Evolutionary conservation across 2,113 vertebrate species (phyloP), one percentile per base, ranked within the genome.

Genomic region (Tyto alba): DNA sequence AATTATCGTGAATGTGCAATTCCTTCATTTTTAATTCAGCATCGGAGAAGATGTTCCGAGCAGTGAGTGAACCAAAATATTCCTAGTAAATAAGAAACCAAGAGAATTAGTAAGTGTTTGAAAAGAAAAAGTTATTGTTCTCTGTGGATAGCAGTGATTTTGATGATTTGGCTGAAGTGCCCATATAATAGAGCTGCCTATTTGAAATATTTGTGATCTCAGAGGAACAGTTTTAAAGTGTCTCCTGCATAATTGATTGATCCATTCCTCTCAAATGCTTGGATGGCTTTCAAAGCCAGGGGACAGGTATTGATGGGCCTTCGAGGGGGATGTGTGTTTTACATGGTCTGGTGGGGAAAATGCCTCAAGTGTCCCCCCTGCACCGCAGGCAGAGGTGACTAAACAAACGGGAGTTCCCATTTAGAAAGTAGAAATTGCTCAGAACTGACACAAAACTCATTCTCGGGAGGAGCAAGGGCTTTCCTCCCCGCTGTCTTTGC

Each of bases 81-180:
- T 90, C 87, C 47, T 40, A 34, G 76, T 76, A 95, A 94, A 95
- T 93, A 81, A 93, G 79, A 74, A 79, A 71, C 71, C 6, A 36
- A 69, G 82, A 87, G 82, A 83, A 96, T 41, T 41, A 83, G 29
- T 45, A 68, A 80, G 64, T 57, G 85, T 85, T 81, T 83, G 68
- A n/a, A 57, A 26, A 45, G 60, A 23, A 67, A 59, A 63, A 80
- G 86, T 94, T 57, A 74, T 78, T 90, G 77, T 90, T 86, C 74
- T 94, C 75, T 25, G 55, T 57, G 90, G 88, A 45, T 85, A 81
- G 85, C 85, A 89, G 90, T 2, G 14, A 75, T 73, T 82, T 64
- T 52, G 91, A 63, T 52, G 88, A 93, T 95, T 56, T 89, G 93
- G 93, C 88, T 96, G 88, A 56, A 95, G 83, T 38, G 75, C 88